These are phyloP conservation scores for Sthenelais limicola DNA, from an alignment of 2,888 invertebrate genomes.

Conservation along the genomic window DNA sequence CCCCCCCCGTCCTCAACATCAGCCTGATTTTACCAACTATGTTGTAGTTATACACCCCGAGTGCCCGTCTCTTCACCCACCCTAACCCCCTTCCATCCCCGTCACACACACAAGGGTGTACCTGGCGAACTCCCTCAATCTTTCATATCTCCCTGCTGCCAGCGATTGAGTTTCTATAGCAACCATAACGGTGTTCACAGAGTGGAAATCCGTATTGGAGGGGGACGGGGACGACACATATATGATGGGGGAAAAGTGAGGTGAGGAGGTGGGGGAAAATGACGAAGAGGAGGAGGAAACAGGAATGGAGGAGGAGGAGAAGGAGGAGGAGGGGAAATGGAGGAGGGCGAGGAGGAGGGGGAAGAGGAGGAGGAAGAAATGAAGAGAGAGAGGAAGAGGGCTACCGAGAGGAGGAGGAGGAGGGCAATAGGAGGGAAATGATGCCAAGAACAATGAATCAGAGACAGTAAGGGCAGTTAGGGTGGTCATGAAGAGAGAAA, in stretches of 20 bases:
- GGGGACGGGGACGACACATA: background rate
- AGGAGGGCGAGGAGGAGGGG: slow-evolving; percentile 1
- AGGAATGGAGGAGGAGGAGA: background rate
- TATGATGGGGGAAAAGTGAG: slow-evolving; percentile 11
- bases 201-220: background rate
- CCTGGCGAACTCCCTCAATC: slow-evolving; percentile 23
- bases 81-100: slow-evolving; percentile 3
- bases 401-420: background rate
- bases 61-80: too few species aligned
- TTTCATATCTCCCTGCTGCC: slow-evolving; percentile 26
- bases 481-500: background rate
- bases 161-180: slow-evolving; percentile 12
- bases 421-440: background rate
- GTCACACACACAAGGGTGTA: background rate
- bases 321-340: background rate
- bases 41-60: too few species aligned
- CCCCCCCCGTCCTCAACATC: background rate
- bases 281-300: background rate
- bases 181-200: slow-evolving; percentile 11
- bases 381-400: background rate
- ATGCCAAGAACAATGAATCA: too few species aligned
- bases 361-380: background rate
- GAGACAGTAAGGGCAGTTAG: background rate
- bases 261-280: background rate
- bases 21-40: background rate